Evolutionary conservation across 2,113 vertebrate species (phyloP), one percentile per base, ranked within the genome.

Genomic region (Ramphastos sulfuratus): DNA sequence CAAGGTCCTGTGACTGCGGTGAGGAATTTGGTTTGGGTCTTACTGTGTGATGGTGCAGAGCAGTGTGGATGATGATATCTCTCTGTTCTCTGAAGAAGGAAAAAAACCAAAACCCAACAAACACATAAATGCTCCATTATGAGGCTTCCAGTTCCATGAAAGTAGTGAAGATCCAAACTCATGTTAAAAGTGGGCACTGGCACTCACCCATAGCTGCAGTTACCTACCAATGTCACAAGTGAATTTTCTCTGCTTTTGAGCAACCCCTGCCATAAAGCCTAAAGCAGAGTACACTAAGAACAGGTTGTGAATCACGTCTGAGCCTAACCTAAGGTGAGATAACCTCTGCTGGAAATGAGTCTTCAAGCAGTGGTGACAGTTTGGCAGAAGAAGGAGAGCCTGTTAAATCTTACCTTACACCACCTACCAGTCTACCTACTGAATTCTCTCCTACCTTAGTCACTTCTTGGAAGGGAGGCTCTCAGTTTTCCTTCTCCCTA

Each of bases 1-100:
- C 5, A 19, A 28, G 5, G 3, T 87, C 23, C 42, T 0, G 0
- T 0, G 3, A 13, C 24, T 56, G 73, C n/a, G 39, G 13, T 1
- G 2, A 0, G 1, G 73, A 60, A n/a, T 13, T 71, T 30, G 24
- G 10, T 15, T 82, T 13, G 2, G 4, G 13, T 59, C 52, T 52
- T 7, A 1, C 27, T 28, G 7, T 44, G 63, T 6, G 7, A 60
- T 33, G 4, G 0, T 3, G 15, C 28, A 13, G n/a, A 3, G 39
- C 20, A 3, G 11, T 11, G 5, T 8, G 19, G 33, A 17, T 44
- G 58, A 12, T 11, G 10, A 7, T 12, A 31, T 11, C 5, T 78
- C 28, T 30, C 9, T 58, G 13, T 9, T 37, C 37, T 37, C 37
- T 37, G 37, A 39, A 64, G 65, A 30, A 10, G 16, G 33, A 74